phyloP scores from a whole-genome alignment of 1,140 invertebrate genomes.

The Philopotamus ludificatus region DNA sequence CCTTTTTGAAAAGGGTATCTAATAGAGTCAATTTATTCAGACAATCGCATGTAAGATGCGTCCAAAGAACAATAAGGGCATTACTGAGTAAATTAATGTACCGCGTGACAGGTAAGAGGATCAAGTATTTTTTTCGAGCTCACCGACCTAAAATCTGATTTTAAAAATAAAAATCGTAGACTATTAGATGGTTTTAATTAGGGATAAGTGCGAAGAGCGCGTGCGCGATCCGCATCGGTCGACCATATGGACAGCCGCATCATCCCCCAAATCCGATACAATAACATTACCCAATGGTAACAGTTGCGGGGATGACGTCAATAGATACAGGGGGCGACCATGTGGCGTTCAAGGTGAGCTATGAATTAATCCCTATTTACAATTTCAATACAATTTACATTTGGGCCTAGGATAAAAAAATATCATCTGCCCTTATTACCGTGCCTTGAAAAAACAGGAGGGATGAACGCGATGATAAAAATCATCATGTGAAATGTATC shows the following conservation, averaged over 20 bases:
- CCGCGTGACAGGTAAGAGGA: conserved; percentile 6
- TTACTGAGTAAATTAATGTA: neutral
- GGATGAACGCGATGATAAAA: too few species aligned
- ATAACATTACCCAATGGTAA: conserved; percentile 14
- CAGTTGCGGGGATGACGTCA: conserved; percentile 10
- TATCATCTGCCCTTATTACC: conserved; percentile 20
- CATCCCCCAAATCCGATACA: conserved; percentile 11
- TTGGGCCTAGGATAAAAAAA: conserved; percentile 8
- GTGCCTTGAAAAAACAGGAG: too few species aligned
- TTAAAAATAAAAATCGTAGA: too few species aligned
- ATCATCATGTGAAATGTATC: too few species aligned
- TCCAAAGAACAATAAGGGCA: conserved; percentile 1
- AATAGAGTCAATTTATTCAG: neutral
- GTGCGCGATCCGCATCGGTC: neutral
- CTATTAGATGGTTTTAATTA: neutral
- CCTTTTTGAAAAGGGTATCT: too few species aligned
- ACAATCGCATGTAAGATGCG: neutral
- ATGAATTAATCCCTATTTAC: conserved; percentile 8
- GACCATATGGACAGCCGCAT: neutral
- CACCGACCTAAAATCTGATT: too few species aligned
- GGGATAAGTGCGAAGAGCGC: neutral
- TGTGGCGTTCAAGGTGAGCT: conserved; percentile 3
- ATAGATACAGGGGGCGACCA: conserved; percentile 8
- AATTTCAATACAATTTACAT: conserved; percentile 24
- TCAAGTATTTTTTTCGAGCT: too few species aligned